Conservation (phyloP, 2,113 vertebrate species). For the Cacatua alba region DNA sequence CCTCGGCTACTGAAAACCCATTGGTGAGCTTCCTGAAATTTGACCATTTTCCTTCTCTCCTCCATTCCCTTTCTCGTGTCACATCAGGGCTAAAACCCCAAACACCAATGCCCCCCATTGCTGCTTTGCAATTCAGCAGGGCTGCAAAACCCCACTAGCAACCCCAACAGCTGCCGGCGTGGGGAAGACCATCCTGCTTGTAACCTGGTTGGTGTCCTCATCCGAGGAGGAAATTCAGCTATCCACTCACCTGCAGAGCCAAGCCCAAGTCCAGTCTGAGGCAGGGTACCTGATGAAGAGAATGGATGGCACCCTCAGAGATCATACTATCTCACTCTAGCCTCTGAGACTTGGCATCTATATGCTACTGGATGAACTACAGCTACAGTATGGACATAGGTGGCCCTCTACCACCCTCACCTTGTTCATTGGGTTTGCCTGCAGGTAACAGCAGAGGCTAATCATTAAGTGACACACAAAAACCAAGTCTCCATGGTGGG, state of each 20-base stretch:
- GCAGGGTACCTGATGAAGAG: background rate
- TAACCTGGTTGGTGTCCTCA: background rate
- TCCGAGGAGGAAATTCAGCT: rapidly evolving
- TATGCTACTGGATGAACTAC: background rate
- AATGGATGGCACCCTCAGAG: background rate
- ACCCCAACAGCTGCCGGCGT: rapidly evolving
- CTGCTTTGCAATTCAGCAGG: background rate
- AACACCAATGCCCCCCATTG: rapidly evolving
- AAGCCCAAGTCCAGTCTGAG: background rate
- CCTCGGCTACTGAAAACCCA: background rate
- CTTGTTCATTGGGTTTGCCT: background rate
- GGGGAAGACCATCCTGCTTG: background rate
- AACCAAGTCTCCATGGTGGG: rapidly evolving
- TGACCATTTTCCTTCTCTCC: background rate
- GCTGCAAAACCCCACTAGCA: background rate
- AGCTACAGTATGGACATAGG: background rate
- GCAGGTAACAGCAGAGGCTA: background rate
- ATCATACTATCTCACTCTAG: background rate
- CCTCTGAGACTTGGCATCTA: background rate
- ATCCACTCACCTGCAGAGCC: background rate
- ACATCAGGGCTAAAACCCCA: background rate
- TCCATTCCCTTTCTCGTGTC: background rate
- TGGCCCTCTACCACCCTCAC: background rate
- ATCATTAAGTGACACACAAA: background rate
- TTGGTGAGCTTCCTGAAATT: background rate